Base-by-base conservation (phyloP, 2,888 invertebrate species). In the Pedicia rivosa region DNA sequence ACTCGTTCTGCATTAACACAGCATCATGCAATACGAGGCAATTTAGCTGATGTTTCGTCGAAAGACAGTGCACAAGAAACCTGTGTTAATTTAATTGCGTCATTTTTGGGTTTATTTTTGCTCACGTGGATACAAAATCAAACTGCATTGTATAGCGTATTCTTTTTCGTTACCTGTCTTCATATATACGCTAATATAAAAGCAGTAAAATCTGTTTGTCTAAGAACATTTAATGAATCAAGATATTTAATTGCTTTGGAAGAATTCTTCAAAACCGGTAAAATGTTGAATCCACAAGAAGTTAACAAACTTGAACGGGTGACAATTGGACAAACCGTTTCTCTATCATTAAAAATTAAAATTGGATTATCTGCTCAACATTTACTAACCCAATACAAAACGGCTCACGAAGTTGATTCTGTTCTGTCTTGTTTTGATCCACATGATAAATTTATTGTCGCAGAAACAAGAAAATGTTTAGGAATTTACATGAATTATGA, bases 21-120 rank as follows among this genome's bases (percentile, higher is more conserved):
- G 53, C 95, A 97, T 57, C 91, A 90, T 63, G 90, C 94, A 0
- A 59, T 84, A 15, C 68, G 77, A 43, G 83, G 86, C 44, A 95
- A 95, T 60, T 70, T 91, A 63, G 94, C 87, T 0, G 97, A 97
- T 62, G 90, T 62, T 9, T 70, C 83, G 1, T 88, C 92, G 0
- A 95, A 95, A 63, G 95, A 97, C 56, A 83, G 90, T 5, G 91
- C 92, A 42, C 97, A 97, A 65, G 97, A 97, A 59, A 95, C 94
- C 0, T 74, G 90, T 44, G 92, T 97, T 10, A 95, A 95, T 64
- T 66, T 95, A 30, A 58, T 83, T 26, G 92, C 86, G 8, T 81
- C 92, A 8, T 54, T 91, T 34, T 57, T 74, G 37, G 88, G 87
- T 37, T 67, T 94, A 33, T 59, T 78, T 27, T 59, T 94, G 36